Evolutionary conservation across 2,888 invertebrate species (phyloP).

Genomic region (Meiosimyza platycephala): DNA sequence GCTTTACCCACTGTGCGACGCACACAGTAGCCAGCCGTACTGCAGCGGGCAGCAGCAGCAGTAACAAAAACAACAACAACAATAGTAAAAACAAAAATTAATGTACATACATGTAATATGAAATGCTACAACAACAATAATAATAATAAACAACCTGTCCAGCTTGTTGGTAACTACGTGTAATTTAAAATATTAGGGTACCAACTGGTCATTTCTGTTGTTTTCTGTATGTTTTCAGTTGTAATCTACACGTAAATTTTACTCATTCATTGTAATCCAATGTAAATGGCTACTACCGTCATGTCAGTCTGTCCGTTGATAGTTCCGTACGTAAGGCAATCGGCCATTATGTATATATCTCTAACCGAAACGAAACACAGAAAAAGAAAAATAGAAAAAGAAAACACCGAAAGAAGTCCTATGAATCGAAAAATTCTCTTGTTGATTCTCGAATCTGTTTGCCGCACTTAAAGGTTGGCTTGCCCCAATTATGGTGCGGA

Average conservation of each 20-base stretch:
- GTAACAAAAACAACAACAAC: not conserved
- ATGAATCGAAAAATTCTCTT: not conserved
- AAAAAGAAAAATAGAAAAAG: too few relatives aligned
- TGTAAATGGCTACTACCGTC: not conserved
- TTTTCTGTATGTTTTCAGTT: not conserved
- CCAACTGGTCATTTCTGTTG: constrained; percentile 44
- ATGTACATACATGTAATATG: too few relatives aligned
- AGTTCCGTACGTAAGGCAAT: too few relatives aligned
- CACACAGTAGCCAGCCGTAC: not conserved
- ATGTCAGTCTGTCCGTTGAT: not conserved
- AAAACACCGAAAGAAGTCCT: too few relatives aligned
- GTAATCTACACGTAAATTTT: not conserved
- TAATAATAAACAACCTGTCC: constrained; percentile 32
- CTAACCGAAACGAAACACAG: too few relatives aligned
- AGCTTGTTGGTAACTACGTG: constrained; percentile 50
- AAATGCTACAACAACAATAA: not conserved
- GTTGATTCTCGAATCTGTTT: constrained; percentile 18
- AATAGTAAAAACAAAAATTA: constrained; percentile 14
- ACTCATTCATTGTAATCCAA: too few relatives aligned
- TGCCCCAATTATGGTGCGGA: constrained; percentile 31
- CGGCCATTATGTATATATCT: too few relatives aligned
- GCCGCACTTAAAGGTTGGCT: constrained; percentile 1
- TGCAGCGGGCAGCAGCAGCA: constrained; percentile 43
- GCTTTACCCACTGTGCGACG: too few relatives aligned
- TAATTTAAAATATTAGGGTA: constrained; percentile 58